Evolutionary conservation across 2,888 invertebrate species (phyloP), one percentile per base, ranked within the genome.

Genomic region (Chrysomela aeneicollis): DNA sequence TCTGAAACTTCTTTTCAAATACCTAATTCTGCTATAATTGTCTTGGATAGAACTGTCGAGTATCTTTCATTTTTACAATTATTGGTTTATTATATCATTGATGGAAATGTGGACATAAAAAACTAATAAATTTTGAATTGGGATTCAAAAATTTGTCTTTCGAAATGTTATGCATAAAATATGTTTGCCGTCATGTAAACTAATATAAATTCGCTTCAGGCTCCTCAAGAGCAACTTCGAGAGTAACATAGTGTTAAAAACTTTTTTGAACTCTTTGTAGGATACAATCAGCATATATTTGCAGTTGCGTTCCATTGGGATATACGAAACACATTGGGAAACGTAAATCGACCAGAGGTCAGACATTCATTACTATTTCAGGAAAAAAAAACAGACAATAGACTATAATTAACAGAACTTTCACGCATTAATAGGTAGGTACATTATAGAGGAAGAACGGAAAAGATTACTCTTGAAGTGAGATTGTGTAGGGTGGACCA

Each of bases 281-380:
- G 42, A 42, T 42, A 42, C 42, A 42, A 42, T 42, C 42, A 42
- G n/a, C 42, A 42, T 42, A 42, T 42, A 42, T 42, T 42, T 42
- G 15, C 42, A 15, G 42, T 15, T n/a, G 15, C 42, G 42, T 42
- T 42, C 42, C 42, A 15, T 42, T 42, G 42, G 42, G 42, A 42
- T 42, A 42, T 15, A 42, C 3, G 15, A n/a, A 42, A 15, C 42
- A 15, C 42, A 42, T 42, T 15, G 15, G 15, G n/a, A 42, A 42
- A 15, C 42, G 42, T 42, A 42, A 42, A 42, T 42, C 15, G 42
- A 42, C 42, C 10, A 42, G 15, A 42, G 42, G 42, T 42, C 42
- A 42, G 15, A 6, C 42, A 15, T 42, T 42, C 42, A n/a, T 42
- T 42, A 42, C 42, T 42, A 42, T 15, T 42, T 42, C 42, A 15